phyloP scores from a whole-genome alignment of 2,888 invertebrate species.

The Noctua pronuba region DNA sequence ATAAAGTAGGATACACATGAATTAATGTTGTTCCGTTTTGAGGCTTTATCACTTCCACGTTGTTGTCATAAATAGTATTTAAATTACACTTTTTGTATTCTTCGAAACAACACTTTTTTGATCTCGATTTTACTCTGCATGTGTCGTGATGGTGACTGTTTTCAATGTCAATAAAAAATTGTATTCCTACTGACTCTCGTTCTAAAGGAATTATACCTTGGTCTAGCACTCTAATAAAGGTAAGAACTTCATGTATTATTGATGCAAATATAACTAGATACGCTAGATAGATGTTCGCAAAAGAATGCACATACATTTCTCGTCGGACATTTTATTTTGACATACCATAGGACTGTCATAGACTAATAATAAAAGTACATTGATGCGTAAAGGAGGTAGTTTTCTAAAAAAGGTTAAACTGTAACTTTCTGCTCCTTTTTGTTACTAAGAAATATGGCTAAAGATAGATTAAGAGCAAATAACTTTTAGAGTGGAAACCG shows the following conservation, averaged over 20 bases:
- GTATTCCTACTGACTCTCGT: slow-evolving; percentile 78
- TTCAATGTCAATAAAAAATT: slow-evolving; percentile 80
- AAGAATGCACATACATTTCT: slow-evolving; percentile 66
- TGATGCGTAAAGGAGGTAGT: neutral
- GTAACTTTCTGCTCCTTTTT: neutral
- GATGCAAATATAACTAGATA: slow-evolving; percentile 63
- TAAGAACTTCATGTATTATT: slow-evolving; percentile 53
- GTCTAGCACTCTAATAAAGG: slow-evolving; percentile 74
- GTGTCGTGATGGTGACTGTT: slow-evolving; percentile 70
- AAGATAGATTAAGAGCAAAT: neutral
- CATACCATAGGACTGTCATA: slow-evolving; percentile 35
- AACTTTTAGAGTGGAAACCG: neutral
- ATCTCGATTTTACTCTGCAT: slow-evolving; percentile 72
- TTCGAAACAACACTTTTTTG: slow-evolving; percentile 77
- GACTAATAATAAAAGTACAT: neutral
- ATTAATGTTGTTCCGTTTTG: slow-evolving; percentile 74
- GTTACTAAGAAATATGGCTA: neutral
- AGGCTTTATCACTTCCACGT: slow-evolving; percentile 68
- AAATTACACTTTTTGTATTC: slow-evolving; percentile 72
- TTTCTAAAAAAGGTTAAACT: slow-evolving; percentile 1
- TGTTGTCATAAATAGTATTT: slow-evolving; percentile 70
- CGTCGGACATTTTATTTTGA: slow-evolving; percentile 60
- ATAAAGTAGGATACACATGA: slow-evolving; percentile 76
- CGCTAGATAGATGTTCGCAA: slow-evolving; percentile 56
- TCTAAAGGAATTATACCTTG: slow-evolving; percentile 80